Evolutionary conservation across 2,797 vertebrate species (phyloP).

Genomic region (Hippoglossus hippoglossus): DNA sequence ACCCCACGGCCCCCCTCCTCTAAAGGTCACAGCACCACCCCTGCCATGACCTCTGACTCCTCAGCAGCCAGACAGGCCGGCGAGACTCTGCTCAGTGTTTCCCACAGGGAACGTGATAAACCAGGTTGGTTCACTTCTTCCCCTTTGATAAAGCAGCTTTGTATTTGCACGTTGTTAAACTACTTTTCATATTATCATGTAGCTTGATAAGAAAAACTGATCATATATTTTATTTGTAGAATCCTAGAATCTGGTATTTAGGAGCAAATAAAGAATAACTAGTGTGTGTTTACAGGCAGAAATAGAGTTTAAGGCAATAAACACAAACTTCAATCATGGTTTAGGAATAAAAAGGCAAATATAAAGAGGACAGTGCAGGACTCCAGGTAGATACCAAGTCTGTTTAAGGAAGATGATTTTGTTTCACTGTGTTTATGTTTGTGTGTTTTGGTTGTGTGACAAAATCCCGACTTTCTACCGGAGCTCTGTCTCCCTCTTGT

Average conservation of each 20-base stretch:
- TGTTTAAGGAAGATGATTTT: too few species aligned
- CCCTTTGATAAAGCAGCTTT: neutral
- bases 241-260: too few species aligned
- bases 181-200: too few species aligned
- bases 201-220: too few species aligned
- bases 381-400: too few species aligned
- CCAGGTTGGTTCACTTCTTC: neutral
- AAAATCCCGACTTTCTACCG: neutral
- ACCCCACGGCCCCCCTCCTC: neutral
- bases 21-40: conserved; percentile 28
- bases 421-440: too few species aligned
- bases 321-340: too few species aligned
- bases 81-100: neutral
- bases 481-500: conserved; percentile 67
- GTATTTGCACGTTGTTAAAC: neutral
- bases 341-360: neutral
- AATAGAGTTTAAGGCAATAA: too few species aligned
- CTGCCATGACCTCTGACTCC: conserved; percentile 45
- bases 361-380: neutral
- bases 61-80: neutral
- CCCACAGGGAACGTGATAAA: neutral
- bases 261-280: neutral
- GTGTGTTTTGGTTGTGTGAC: neutral
- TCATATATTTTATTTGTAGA: too few species aligned
- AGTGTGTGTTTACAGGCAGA: neutral